phyloP scores from a whole-genome alignment of 2,888 invertebrate species.

The Drosophila barbarae region DNA sequence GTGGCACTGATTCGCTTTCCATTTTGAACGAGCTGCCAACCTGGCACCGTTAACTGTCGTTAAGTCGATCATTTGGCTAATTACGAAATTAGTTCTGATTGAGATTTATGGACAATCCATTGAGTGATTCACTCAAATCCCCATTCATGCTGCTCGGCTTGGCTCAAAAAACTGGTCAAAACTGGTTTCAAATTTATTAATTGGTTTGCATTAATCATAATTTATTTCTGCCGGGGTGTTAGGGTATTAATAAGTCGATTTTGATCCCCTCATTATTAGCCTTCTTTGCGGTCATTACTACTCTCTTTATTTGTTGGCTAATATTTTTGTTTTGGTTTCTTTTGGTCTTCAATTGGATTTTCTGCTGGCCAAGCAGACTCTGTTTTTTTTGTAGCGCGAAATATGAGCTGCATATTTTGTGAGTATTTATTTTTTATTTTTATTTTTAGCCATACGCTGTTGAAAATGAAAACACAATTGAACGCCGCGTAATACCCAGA shows the following conservation, averaged over 20 bases:
- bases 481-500: constrained; percentile 29
- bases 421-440: constrained; percentile 44
- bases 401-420: constrained; percentile 56
- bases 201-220: constrained; percentile 4
- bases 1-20: constrained; percentile 23
- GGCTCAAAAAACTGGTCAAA: neutral
- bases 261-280: constrained; percentile 11
- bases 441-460: constrained; percentile 28
- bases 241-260: constrained; percentile 28
- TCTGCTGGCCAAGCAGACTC: constrained; percentile 45
- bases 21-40: constrained; percentile 17
- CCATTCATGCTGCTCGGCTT: constrained; percentile 10
- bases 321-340: constrained; percentile 54
- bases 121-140: neutral
- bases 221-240: neutral
- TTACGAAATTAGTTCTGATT: constrained; percentile 25
- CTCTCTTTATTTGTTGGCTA: constrained; percentile 47
- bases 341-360: constrained; percentile 17
- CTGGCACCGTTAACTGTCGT: constrained; percentile 24
- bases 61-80: constrained; percentile 28
- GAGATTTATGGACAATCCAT: constrained; percentile 19
- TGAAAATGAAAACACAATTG: constrained; percentile 41
- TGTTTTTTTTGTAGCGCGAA: constrained; percentile 38
- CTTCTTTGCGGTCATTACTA: constrained; percentile 42
- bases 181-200: constrained; percentile 8